A percentile compares a stretch with the other conserved stretches of the same genome.
Evolutionary conservation across 2,888 invertebrate species (phyloP).

Genomic region (Sceliomorpha sp.): DNA sequence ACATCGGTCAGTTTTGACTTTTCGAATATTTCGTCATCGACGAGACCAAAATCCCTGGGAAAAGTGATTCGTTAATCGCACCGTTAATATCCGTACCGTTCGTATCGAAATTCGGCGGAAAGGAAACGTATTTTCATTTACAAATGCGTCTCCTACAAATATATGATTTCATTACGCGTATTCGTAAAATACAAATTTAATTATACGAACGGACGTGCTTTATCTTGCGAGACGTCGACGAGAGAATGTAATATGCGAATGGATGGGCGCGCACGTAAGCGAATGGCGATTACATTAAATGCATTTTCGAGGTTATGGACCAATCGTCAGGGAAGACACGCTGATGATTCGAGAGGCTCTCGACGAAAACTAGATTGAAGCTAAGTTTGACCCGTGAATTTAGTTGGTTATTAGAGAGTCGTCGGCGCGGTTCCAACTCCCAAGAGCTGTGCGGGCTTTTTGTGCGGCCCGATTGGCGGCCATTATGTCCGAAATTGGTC

Average conservation of each 20-base stretch:
- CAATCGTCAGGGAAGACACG: slow-evolving; percentile 21
- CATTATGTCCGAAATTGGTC: slow-evolving; percentile 77
- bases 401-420: slow-evolving; percentile 71
- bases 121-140: no score
- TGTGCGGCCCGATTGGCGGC: slow-evolving; percentile 74
- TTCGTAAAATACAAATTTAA: no score
- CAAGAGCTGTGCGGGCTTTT: slow-evolving; percentile 65
- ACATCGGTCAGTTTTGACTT: slow-evolving; percentile 61
- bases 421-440: slow-evolving; percentile 64
- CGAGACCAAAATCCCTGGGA: slow-evolving; percentile 33
- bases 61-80: slow-evolving; percentile 56
- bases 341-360: slow-evolving; percentile 53
- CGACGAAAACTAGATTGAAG: slow-evolving; percentile 55
- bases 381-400: slow-evolving; percentile 64
- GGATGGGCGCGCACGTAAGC: no score
- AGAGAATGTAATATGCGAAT: no score
- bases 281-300: background rate
- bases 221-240: no score
- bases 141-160: background rate
- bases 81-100: slow-evolving; percentile 18
- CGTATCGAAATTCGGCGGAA: no score
- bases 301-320: slow-evolving; percentile 26
- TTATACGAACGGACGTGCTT: no score
- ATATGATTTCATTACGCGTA: background rate
- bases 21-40: slow-evolving; percentile 65